Evolutionary conservation across 2,888 invertebrate genomes (phyloP).

Genomic region (Temnothorax rugatulus): DNA sequence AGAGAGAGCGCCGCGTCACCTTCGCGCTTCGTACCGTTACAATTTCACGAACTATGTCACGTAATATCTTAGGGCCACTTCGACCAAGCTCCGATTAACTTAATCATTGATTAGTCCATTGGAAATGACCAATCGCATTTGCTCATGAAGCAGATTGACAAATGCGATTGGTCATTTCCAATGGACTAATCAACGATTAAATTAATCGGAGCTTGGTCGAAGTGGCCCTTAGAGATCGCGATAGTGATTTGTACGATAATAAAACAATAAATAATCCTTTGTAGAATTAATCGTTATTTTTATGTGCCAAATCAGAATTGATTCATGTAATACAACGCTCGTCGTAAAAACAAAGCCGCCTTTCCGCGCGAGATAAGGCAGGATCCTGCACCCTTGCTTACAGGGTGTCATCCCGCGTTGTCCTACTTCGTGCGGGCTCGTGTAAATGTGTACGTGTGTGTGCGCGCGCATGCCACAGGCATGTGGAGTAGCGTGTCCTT

Average conservation of each 20-base stretch:
- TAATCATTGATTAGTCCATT: no score
- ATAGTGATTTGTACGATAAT: not conserved
- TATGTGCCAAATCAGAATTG: not conserved
- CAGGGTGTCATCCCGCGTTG: slow-evolving; percentile 54
- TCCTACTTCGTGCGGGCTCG: slow-evolving; percentile 34
- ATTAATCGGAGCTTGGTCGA: no score
- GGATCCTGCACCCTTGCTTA: slow-evolving; percentile 37
- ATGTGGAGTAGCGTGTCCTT: slow-evolving; percentile 67
- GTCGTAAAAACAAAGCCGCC: slow-evolving; percentile 3
- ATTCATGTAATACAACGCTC: not conserved
- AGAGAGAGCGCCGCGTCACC: not conserved
- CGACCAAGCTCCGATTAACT: no score
- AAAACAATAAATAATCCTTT: not conserved
- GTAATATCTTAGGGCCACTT: not conserved
- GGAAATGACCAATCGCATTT: no score
- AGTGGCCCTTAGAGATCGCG: no score
- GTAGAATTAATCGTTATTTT: not conserved
- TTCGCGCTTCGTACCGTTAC: slow-evolving; percentile 11
- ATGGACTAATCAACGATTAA: no score
- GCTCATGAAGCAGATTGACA: no score
- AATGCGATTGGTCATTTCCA: no score
- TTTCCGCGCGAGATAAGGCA: slow-evolving; percentile 24
- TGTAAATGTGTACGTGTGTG: slow-evolving; percentile 52
- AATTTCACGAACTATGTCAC: not conserved
- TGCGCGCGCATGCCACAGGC: slow-evolving; percentile 65